Evolutionary conservation across 35 echinoderm and acorn worm genomes (phyloP).

Genomic region (Holothuria glaberrima): DNA sequence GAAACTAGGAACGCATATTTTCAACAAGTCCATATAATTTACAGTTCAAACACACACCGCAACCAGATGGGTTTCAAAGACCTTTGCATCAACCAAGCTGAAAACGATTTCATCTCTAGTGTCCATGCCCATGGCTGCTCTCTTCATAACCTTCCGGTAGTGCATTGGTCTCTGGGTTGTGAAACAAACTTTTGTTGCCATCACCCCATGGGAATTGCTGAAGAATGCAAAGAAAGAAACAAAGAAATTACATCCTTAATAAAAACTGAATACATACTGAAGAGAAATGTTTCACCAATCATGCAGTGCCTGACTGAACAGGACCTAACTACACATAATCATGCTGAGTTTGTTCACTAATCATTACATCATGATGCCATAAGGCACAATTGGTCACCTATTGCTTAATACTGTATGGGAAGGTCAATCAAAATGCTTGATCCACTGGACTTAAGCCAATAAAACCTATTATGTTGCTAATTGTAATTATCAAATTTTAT

Average conservation of each 20-base stretch:
- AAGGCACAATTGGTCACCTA: too few species aligned
- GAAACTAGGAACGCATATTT: neutral
- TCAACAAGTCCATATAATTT: neutral
- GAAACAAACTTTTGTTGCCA: constrained; percentile 80
- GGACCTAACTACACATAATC: too few species aligned
- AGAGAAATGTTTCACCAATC: too few species aligned
- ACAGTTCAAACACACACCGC: constrained; percentile 9
- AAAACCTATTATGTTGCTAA: too few species aligned
- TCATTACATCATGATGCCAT: too few species aligned
- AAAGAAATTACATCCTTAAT: too few species aligned
- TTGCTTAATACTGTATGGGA: too few species aligned
- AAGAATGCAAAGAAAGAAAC: constrained; percentile 6
- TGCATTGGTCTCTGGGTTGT: constrained; percentile 75
- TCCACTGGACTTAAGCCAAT: too few species aligned
- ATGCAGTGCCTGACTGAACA: too few species aligned
- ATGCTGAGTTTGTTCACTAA: too few species aligned
- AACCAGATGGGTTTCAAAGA: neutral
- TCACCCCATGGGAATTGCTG: constrained; percentile 94
- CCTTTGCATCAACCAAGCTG: neutral
- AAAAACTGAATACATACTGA: neutral
- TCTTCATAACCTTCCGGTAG: constrained; percentile 90
- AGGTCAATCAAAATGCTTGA: too few species aligned
- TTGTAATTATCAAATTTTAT: too few species aligned
- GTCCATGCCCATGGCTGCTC: neutral
- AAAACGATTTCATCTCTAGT: neutral